Evolutionary conservation across 2,888 invertebrate genomes (phyloP).

Genomic region (Syrista parreyssii): DNA sequence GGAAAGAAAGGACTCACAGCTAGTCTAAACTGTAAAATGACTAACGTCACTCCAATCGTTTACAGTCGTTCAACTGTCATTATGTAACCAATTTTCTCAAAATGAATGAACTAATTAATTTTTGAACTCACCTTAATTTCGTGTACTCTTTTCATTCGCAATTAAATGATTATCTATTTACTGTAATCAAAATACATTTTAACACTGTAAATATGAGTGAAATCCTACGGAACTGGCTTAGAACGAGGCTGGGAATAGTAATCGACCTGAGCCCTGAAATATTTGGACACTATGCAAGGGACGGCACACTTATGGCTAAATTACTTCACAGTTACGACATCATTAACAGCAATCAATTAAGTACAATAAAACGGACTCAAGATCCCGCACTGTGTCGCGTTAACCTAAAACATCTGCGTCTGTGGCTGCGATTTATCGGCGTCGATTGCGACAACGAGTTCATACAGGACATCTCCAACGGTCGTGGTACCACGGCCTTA

Average conservation of each 20-base stretch:
- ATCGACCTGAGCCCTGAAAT: slow-evolving; percentile 70
- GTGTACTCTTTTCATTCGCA: background rate
- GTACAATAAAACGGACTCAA: slow-evolving; percentile 65
- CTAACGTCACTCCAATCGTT: background rate
- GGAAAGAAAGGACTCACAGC: too few relatives aligned
- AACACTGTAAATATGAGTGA: slow-evolving; percentile 67
- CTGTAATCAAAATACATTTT: background rate
- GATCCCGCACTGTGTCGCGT: slow-evolving; percentile 65
- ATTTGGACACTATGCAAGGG: slow-evolving; percentile 71
- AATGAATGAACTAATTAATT: background rate
- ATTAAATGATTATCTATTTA: background rate
- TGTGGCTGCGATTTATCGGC: slow-evolving; percentile 70
- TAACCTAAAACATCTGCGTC: slow-evolving; percentile 69
- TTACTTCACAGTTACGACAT: slow-evolving; percentile 72
- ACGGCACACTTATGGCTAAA: slow-evolving; percentile 71
- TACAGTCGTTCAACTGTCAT: background rate
- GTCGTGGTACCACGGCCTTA: slow-evolving; percentile 68
- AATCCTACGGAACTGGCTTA: slow-evolving; percentile 73
- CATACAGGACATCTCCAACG: slow-evolving; percentile 67
- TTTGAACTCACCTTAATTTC: background rate
- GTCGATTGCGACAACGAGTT: slow-evolving; percentile 67
- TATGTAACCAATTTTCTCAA: background rate
- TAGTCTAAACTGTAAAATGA: too few relatives aligned
- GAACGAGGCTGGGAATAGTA: slow-evolving; percentile 69
- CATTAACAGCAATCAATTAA: slow-evolving; percentile 70